Conservation (phyloP, 2,888 invertebrate genomes). For the Cacoxenus indagator region DNA sequence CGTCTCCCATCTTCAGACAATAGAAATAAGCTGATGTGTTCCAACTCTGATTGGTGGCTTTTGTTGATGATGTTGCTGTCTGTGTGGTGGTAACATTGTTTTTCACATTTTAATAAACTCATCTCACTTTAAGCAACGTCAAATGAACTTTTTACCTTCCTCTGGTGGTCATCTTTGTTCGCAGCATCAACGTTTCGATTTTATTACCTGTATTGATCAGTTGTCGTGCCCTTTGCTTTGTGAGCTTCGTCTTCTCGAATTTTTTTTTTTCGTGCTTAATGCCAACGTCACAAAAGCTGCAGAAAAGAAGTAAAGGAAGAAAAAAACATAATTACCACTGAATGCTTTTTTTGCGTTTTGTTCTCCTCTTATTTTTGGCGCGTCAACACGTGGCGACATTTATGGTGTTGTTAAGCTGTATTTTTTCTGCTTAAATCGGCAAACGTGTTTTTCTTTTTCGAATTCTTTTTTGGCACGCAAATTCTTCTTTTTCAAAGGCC, state of each 20-base stretch:
- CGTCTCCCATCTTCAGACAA: slow-evolving; percentile 1
- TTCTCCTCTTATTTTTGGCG: background rate
- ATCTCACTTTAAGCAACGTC: no score
- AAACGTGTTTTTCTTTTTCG: slow-evolving; percentile 12
- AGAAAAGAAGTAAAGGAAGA: background rate
- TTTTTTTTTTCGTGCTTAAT: no score
- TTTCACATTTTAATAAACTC: no score
- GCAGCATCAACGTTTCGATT: no score
- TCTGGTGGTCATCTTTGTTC: no score
- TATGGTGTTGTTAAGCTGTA: slow-evolving; percentile 18
- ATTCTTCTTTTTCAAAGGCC: background rate
- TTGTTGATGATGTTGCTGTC: slow-evolving; percentile 31
- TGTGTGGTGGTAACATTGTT: background rate
- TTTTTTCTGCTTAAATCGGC: no score
- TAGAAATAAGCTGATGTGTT: slow-evolving; percentile 52
- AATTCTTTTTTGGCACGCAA: slow-evolving; percentile 33
- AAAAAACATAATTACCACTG: background rate
- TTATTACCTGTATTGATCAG: no score
- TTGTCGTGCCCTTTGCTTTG: no score
- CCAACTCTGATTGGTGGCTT: slow-evolving; percentile 51
- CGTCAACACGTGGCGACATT: background rate
- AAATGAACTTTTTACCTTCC: no score
- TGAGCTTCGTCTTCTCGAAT: no score
- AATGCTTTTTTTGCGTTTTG: background rate
- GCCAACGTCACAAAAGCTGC: no score